phyloP scores from a whole-genome alignment of 1,140 invertebrate genomes.

The Ceratosolen solmsi region DNA sequence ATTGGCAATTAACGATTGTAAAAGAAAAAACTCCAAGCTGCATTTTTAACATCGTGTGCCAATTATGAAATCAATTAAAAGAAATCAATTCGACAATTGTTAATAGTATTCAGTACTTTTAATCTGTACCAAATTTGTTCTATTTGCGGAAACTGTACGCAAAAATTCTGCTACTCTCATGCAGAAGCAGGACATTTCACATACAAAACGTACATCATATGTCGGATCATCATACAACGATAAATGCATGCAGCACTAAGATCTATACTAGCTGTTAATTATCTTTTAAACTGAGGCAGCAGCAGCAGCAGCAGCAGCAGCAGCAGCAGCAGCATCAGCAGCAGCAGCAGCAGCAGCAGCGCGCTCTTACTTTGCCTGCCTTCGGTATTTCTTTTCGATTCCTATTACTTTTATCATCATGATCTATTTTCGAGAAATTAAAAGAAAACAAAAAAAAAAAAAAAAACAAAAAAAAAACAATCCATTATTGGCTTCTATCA shows the following conservation, averaged over 20 bases:
- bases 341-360: no score
- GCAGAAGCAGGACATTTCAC: slow-evolving; percentile 44
- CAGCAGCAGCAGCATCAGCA: no score
- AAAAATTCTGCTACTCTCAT: slow-evolving; percentile 46
- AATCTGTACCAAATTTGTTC: slow-evolving; percentile 45
- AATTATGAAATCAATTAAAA: slow-evolving; percentile 39
- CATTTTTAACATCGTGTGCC: slow-evolving; percentile 12
- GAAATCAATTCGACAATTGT: slow-evolving; percentile 32
- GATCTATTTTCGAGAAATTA: slow-evolving; percentile 19
- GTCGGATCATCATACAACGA: slow-evolving; percentile 46
- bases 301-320: no score
- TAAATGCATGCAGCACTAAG: slow-evolving; percentile 67
- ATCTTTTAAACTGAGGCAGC: no score
- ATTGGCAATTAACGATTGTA: background rate
- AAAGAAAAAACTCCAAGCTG: background rate
- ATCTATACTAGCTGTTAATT: slow-evolving; percentile 61
- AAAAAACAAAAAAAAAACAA: no score
- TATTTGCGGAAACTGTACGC: slow-evolving; percentile 47
- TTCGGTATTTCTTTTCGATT: slow-evolving; percentile 22
- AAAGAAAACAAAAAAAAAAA: no score
- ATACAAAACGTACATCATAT: slow-evolving; percentile 47
- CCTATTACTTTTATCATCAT: slow-evolving; percentile 10
- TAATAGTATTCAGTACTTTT: slow-evolving; percentile 52
- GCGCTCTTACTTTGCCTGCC: slow-evolving; percentile 29
- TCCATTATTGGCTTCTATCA: background rate